Evolutionary conservation across 2,888 invertebrate genomes (phyloP), one percentile per base, ranked within the genome.

Genomic region (Ceriagrion tenellum): DNA sequence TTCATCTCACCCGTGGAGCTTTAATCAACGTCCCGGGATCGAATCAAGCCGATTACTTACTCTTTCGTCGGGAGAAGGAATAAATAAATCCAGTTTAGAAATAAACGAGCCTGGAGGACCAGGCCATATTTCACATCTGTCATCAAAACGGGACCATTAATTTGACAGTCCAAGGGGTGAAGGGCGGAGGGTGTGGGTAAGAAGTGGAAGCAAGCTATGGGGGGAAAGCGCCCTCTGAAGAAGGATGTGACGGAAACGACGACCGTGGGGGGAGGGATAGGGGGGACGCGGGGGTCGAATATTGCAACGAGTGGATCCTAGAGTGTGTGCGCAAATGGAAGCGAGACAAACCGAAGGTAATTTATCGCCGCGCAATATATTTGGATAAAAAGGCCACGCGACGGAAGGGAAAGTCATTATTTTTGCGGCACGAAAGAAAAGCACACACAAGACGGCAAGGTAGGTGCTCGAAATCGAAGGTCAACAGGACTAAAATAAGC

Each of bases 81-180:
- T 40, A 91, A 91, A 91, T 63, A 91, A 91, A 91, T 63, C 91
- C 23, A 35, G 63, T 55, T 91, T 91, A 40, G 91, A 63, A 91
- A 91, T 91, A 63, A 91, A 91, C 63, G 91, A 91, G 63, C 40
- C 35, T 40, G 0, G 59, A 23, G 91, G 91, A 26, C 59, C 40
- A 40, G 63, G 30, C 91, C 91, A 47, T 91, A 59, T 91, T 91
- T 91, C 91, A 91, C 91, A n/a, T 59, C 18, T 63, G 59, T 63
- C 91, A 63, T 91, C 63, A 91, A 91, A 63, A 69, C 59, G 89
- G n/a, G 89, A 55, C 89, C 89, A 55, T 89, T 89, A 89, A 89
- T 89, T 89, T 55, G 89, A 55, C 89, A 55, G n/a, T 88, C 23
- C 88, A 47, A 18, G n/a, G n/a, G 88, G 40, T 23, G 23, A 4